These are phyloP conservation scores for Drosophila anomelani DNA, from an alignment of 2,888 invertebrate genomes.

Conservation along the genomic window DNA sequence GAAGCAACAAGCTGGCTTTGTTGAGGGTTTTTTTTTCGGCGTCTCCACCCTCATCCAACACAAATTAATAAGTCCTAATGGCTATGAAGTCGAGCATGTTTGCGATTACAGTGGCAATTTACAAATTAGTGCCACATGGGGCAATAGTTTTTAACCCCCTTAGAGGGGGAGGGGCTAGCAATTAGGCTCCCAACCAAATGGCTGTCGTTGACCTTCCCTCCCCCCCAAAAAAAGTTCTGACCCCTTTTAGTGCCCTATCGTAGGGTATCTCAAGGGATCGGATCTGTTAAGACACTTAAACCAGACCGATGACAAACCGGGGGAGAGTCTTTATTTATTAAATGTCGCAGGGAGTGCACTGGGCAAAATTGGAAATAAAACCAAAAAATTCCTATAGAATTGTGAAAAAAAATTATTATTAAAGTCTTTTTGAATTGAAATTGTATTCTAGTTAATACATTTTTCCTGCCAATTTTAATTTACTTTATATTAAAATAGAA, in stretches of 20 bases:
- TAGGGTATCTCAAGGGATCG: slow-evolving; percentile 17
- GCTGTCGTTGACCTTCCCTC: slow-evolving; percentile 35
- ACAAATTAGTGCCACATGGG: slow-evolving; percentile 79
- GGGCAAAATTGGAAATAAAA: background rate
- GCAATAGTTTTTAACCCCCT: slow-evolving; percentile 50
- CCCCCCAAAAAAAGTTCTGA: slow-evolving; percentile 8
- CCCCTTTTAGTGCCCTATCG: slow-evolving; percentile 34
- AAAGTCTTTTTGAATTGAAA: too few species aligned
- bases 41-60: slow-evolving; percentile 61
- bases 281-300: slow-evolving; percentile 22
- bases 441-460: too few species aligned
- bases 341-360: slow-evolving; percentile 5
- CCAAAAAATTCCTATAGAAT: background rate
- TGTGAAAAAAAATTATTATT: too few species aligned
- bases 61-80: slow-evolving; percentile 73
- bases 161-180: slow-evolving; percentile 8
- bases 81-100: slow-evolving; percentile 58
- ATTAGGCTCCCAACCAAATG: slow-evolving; percentile 42
- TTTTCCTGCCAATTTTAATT: too few species aligned
- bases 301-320: background rate
- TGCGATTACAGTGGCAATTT: slow-evolving; percentile 78
- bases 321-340: background rate
- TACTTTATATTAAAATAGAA: too few species aligned
- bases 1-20: slow-evolving; percentile 48
- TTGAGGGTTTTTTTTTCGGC: slow-evolving; percentile 4